Evolutionary conservation across 2,113 vertebrate genomes (phyloP).

Genomic region (Tautogolabrus adspersus): DNA sequence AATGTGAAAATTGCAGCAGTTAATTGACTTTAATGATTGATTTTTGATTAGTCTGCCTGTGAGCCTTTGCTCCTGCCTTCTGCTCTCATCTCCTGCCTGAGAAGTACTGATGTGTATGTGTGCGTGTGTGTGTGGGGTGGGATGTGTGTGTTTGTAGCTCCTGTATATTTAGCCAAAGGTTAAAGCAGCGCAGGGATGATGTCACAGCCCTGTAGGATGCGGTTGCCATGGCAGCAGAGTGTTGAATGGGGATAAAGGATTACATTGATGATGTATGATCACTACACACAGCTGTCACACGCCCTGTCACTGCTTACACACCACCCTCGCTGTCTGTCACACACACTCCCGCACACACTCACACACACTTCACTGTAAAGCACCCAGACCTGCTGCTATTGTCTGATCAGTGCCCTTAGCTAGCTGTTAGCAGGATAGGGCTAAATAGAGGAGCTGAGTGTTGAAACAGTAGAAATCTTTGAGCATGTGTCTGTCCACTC

Average conservation of each 20-base stretch:
- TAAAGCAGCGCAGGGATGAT: conserved; percentile 64
- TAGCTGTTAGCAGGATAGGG: conserved; percentile 58
- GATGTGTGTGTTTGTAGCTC: conserved; percentile 49
- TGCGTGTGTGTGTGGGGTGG: conserved; percentile 35
- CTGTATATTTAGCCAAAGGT: conserved; percentile 81
- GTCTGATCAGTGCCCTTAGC: conserved; percentile 75
- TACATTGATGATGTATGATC: conserved; percentile 53
- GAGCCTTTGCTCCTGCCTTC: conserved; percentile 79
- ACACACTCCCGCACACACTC: conserved; percentile 36
- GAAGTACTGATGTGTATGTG: conserved; percentile 51
- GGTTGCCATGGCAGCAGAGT: conserved; percentile 45
- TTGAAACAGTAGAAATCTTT: conserved; percentile 47
- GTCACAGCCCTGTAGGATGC: conserved; percentile 59
- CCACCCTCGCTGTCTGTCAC: conserved; percentile 38
- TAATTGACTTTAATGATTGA: conserved; percentile 67
- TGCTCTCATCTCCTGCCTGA: conserved; percentile 73
- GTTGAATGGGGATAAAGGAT: conserved; percentile 35
- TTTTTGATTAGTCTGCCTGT: conserved; percentile 75
- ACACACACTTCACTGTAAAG: conserved; percentile 69
- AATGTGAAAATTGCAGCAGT: conserved; percentile 74
- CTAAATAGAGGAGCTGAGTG: conserved; percentile 44
- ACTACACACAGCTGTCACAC: conserved; percentile 53
- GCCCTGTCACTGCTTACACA: conserved; percentile 60
- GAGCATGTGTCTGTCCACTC: conserved; percentile 40
- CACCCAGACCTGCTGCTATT: conserved; percentile 75